Conservation (phyloP, 1,140 invertebrate species). For the Drosophila arizonae region DNA sequence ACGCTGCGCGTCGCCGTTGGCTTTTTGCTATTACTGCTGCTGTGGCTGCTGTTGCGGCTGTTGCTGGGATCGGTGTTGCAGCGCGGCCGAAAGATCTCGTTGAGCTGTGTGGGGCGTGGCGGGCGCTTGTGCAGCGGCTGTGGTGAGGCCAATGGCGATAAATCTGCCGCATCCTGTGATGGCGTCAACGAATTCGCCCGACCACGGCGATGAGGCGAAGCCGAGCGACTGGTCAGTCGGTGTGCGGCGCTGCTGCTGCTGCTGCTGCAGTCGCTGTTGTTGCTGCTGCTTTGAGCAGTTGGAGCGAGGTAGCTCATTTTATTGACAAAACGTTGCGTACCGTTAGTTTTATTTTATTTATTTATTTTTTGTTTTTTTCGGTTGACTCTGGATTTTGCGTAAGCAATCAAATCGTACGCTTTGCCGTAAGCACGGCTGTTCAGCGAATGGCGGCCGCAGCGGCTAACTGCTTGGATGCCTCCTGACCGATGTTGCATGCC, state of each 20-base stretch:
- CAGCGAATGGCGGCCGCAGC: constrained; percentile 23
- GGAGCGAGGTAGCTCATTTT: constrained; percentile 48
- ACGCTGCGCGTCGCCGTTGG: constrained; percentile 39
- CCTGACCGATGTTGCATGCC: constrained; percentile 26
- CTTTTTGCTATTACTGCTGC: constrained; percentile 20
- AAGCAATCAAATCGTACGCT: constrained; percentile 16
- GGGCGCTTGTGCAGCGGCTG: constrained; percentile 30
- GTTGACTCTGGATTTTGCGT: constrained; percentile 9
- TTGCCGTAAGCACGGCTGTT: constrained; percentile 29
- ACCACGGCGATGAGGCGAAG: constrained; percentile 41
- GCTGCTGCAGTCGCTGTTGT: constrained; percentile 4
- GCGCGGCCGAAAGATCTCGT: constrained; percentile 49
- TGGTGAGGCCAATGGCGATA: constrained; percentile 18
- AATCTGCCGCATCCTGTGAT: constrained; percentile 25
- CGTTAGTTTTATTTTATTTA: not conserved
- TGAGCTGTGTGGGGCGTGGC: constrained; percentile 32
- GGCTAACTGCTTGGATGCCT: constrained; percentile 24
- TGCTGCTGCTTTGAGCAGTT: not conserved
- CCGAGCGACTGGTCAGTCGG: constrained; percentile 43
- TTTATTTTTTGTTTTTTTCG: not conserved
- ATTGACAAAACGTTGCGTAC: constrained; percentile 15
- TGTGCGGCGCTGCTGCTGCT: not conserved
- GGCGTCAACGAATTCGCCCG: constrained; percentile 50
- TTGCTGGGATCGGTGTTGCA: constrained; percentile 58
- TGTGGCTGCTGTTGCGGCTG: constrained; percentile 11